Evolutionary conservation across 1,140 invertebrate genomes (phyloP).

Genomic region (Halotydeus destructor): DNA sequence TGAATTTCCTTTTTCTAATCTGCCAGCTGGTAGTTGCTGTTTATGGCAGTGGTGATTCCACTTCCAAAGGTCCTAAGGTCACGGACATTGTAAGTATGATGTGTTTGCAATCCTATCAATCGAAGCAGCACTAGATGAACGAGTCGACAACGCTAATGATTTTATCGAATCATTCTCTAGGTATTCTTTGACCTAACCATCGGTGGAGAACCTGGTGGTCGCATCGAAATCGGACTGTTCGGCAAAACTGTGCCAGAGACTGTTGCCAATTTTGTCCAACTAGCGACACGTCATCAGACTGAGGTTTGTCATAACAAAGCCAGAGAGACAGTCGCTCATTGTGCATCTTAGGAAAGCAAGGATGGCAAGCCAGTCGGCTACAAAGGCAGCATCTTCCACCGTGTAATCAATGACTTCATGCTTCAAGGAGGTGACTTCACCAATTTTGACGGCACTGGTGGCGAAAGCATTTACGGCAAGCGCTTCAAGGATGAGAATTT

Average conservation of each 20-base stretch:
- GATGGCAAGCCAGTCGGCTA: slow-evolving; percentile 16
- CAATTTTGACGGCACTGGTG: slow-evolving; percentile 70
- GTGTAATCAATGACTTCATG: slow-evolving; percentile 69
- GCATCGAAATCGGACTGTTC: slow-evolving; percentile 79
- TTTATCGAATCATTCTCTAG: slow-evolving; percentile 24
- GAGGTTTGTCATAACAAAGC: slow-evolving; percentile 30
- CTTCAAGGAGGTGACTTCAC: slow-evolving; percentile 88
- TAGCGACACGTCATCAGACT: slow-evolving; percentile 59
- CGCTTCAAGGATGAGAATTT: slow-evolving; percentile 88
- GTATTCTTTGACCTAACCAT: slow-evolving; percentile 77
- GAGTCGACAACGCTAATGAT: slow-evolving; percentile 1
- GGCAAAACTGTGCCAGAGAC: slow-evolving; percentile 79
- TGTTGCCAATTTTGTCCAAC: slow-evolving; percentile 64
- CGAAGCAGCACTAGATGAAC: not conserved
- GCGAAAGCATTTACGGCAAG: slow-evolving; percentile 57
- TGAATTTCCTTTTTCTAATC: not conserved
- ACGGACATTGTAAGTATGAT: slow-evolving; percentile 39
- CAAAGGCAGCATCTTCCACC: slow-evolving; percentile 56
- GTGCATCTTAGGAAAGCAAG: slow-evolving; percentile 40
- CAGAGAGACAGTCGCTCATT: slow-evolving; percentile 78
- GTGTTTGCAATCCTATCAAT: slow-evolving; percentile 5
- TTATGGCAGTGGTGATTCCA: too few species aligned
- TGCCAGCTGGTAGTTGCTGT: not conserved
- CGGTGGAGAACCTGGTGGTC: slow-evolving; percentile 48
- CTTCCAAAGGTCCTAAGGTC: slow-evolving; percentile 48